Base-by-base conservation (phyloP, 1,140 invertebrate genomes). In the Aradophagus sp. region DNA sequence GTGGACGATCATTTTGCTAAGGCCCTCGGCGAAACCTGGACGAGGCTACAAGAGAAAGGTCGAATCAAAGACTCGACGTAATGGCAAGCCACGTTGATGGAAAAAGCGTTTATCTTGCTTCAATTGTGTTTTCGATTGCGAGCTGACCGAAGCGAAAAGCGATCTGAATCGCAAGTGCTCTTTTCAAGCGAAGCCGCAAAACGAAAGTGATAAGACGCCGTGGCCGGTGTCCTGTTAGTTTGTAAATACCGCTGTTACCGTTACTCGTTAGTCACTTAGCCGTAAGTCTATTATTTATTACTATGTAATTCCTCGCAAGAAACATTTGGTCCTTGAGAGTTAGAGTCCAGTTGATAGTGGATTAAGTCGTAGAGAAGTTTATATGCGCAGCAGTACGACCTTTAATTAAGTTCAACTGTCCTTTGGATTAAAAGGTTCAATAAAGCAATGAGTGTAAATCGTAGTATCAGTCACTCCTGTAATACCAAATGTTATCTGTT, bases 1-100 rank as follows among this genome's bases (percentile, higher is more conserved):
- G 84, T 98, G 11, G 97, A 98, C 85, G 97, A 98, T 82, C 96
- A 98, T 79, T 98, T 98, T 85, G 95, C 95, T 8, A 97, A 98
- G 87, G 96, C 97, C 1, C 87, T 98, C 3, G 96, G 96, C 0
- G 95, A 97, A 61, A 97, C 95, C 0, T 98, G 96, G 96, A 89
- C 91, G 53, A 93, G 94, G 83, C 88, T 98, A 66, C 90, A 93
- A 79, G 89, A 87, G 20, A 88, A 83, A 2, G 86, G 87, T 42
- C 79, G 84, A 79, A 87, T 52, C 52, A 83, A 84, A 59, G 78
- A 85, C 12, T 80, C 81, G 11, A 78, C 77, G 50, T 83, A 84
- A 83, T 29, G 2, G 10, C 11, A 11, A 35, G 39, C 13, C 3
- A 47, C 5, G 2, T 31, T 31, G 4, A 23, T 23, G 4, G 20